Evolutionary conservation across 2,113 vertebrate species (phyloP).

Genomic region (Indicator indicator): DNA sequence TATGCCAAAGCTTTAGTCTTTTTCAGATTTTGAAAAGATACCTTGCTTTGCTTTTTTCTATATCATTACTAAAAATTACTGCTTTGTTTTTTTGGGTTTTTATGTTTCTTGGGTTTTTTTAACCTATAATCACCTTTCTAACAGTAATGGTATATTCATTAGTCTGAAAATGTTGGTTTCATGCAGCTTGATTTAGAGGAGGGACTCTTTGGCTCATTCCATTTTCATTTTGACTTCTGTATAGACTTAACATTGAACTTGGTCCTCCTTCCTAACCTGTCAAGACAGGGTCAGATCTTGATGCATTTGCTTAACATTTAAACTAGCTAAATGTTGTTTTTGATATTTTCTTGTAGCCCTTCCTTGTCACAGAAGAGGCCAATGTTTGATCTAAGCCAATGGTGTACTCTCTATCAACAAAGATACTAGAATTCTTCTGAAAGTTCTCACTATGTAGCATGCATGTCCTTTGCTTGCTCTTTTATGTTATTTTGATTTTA

Average conservation of each 20-base stretch:
- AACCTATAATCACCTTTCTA: neutral
- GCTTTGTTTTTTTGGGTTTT: fast-evolving
- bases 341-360: neutral
- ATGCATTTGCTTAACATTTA: neutral
- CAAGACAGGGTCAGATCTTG: neutral
- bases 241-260: neutral
- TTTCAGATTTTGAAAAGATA: neutral
- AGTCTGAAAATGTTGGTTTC: neutral
- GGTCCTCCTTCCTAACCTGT: neutral
- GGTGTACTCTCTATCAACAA: neutral
- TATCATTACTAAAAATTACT: neutral
- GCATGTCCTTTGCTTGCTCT: neutral
- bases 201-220: neutral
- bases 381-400: neutral
- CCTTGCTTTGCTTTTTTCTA: neutral
- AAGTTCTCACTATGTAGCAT: neutral
- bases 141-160: neutral
- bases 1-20: neutral
- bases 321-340: neutral
- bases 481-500: constrained; percentile 1
- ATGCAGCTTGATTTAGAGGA: neutral
- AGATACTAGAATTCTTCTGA: neutral
- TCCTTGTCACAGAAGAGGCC: neutral
- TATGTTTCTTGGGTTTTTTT: neutral
- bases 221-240: neutral